These are phyloP conservation scores for Thermophis baileyi DNA, from an alignment of 2,113 vertebrate species.

Conservation along the genomic window DNA sequence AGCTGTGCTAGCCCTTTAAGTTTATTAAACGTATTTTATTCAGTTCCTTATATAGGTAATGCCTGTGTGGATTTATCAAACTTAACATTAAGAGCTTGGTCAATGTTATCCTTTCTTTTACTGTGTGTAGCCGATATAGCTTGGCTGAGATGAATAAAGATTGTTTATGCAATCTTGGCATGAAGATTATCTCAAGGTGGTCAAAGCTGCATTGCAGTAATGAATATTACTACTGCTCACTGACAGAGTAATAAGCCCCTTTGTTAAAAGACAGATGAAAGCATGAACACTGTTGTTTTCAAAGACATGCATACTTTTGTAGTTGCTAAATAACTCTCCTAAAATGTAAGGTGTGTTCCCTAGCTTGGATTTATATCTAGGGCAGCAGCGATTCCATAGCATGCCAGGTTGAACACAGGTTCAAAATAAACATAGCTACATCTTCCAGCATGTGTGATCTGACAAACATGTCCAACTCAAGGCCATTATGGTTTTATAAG, in stretches of 20 bases:
- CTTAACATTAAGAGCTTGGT: background rate
- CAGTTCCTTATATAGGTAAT: background rate
- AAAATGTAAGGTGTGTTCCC: background rate
- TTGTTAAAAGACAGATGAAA: background rate
- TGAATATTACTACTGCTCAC: background rate
- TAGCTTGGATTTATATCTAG: background rate
- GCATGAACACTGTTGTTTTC: background rate
- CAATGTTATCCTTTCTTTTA: background rate
- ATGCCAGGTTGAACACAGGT: background rate
- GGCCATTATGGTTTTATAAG: background rate
- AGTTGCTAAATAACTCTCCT: background rate
- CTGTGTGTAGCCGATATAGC: background rate
- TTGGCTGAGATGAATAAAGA: background rate
- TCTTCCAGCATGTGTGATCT: background rate
- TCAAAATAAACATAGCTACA: background rate
- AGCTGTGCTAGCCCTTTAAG: background rate
- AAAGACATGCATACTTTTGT: background rate
- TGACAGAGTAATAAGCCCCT: background rate
- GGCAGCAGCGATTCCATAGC: background rate
- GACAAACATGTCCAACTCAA: background rate
- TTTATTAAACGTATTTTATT: background rate
- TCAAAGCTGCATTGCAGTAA: background rate
- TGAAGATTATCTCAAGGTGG: background rate
- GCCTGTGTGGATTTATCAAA: background rate
- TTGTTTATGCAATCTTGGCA: background rate